phyloP scores from a whole-genome alignment of 2,113 vertebrate genomes.

The western clawed frog (Xenopus tropicalis) region UCB_Xtro_10.0 CM004450.2:100223001-100223500 shows the following conservation, averaged over 20 bases:
- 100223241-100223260: slow-evolving; percentile 87
- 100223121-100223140: too few relatives aligned
- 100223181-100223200: too few relatives aligned
- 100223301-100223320: slow-evolving; percentile 78
- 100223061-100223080: too few relatives aligned
- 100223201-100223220: not conserved
- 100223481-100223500: slow-evolving; percentile 50
- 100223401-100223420: slow-evolving; percentile 47
- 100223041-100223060: too few relatives aligned
- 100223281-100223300: slow-evolving; percentile 77
- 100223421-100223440: slow-evolving; percentile 55
- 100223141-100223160: too few relatives aligned
- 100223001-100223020: too few relatives aligned
- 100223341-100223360: slow-evolving; percentile 75
- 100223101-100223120: too few relatives aligned
- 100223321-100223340: slow-evolving; percentile 69
- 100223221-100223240: slow-evolving; percentile 4
- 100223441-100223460: slow-evolving; percentile 35
- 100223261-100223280: slow-evolving; percentile 81
- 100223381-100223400: slow-evolving; percentile 55
- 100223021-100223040: too few relatives aligned
- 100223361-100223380: slow-evolving; percentile 58
- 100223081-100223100: too few relatives aligned
- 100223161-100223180: too few relatives aligned
- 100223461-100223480: slow-evolving; percentile 41